Conservation (phyloP, 2,797 vertebrate genomes). For the Chelonia mydas region DNA sequence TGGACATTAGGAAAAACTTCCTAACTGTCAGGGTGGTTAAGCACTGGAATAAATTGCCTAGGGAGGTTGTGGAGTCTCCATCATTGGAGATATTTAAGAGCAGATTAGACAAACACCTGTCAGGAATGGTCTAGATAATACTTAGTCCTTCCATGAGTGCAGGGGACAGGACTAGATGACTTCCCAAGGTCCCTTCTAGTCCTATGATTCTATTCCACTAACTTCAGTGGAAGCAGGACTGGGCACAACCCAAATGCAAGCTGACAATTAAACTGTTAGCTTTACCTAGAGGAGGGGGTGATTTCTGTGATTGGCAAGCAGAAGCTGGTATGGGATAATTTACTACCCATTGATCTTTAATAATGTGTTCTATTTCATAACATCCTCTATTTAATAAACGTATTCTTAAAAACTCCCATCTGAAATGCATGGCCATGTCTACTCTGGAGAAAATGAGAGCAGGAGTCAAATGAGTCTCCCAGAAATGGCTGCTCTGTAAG, state of each 20-base stretch:
- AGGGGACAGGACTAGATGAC: too few species aligned
- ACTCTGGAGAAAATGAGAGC: neutral
- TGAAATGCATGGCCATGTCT: neutral
- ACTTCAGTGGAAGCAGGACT: neutral
- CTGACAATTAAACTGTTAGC: neutral
- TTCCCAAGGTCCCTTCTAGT: too few species aligned
- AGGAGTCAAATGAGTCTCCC: slow-evolving; percentile 16
- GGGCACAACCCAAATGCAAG: neutral
- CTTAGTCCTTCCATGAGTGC: too few species aligned
- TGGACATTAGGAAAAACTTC: too few species aligned
- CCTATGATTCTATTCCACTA: neutral
- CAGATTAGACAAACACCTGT: too few species aligned
- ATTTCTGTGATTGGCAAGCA: neutral
- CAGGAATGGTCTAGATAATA: too few species aligned
- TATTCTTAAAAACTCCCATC: rapidly evolving
- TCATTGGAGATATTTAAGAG: too few species aligned
- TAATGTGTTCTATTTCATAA: neutral
- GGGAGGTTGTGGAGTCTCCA: too few species aligned
- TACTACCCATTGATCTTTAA: neutral
- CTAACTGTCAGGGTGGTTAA: too few species aligned
- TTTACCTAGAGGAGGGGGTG: neutral
- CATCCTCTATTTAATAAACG: neutral
- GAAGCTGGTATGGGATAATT: too few species aligned
- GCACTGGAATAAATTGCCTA: too few species aligned
- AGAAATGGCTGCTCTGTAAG: neutral